Evolutionary conservation across 2,797 vertebrate species (phyloP), one percentile per base, ranked within the genome.

Genomic region (Bucorvus abyssinicus): DNA sequence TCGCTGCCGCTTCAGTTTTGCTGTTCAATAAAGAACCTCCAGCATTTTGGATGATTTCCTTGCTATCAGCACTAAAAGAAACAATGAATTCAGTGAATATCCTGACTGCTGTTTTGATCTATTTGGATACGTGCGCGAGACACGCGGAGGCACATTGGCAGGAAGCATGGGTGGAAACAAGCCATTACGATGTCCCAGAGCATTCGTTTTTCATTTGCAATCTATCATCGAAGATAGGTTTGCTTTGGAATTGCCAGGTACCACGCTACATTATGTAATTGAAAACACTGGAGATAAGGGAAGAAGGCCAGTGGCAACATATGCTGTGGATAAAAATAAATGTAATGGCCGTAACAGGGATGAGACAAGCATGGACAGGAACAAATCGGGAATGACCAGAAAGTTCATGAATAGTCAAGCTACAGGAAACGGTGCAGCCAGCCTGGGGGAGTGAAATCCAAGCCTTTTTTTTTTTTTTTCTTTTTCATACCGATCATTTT

Each of bases 161-260:
- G 81, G 77, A 93, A 95, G 68, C 71, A 23, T 2, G 53, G 29
- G 26, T 69, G 82, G 78, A 81, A 84, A 79, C 36, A 73, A 86
- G 29, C 68, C 78, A 38, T 94, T 87, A 75, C 73, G 21, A 19
- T 53, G 57, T 74, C 84, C 84, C 78, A 78, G 61, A 84, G n/a
- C 75, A 64, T 82, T 92, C 64, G 56, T 95, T 96, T 95, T 93
- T 89, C 68, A 60, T 89, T 93, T 85, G 50, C n/a, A 63, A 94
- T 87, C 84, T 63, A 7, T 65, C 80, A 68, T 30, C 34, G 64
- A 50, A 81, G 74, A 71, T 78, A 64, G 20, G 45, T 63, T 85
- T 78, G 55, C 18, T 90, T 84, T 84, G 87, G 80, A 89, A 87
- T 77, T 87, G 44, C 61, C 79, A 76, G 85, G 82, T 63, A 91